Evolutionary conservation across 2,888 invertebrate species (phyloP), one percentile per base, ranked within the genome.

Genomic region (Dermolepida albohirtum): DNA sequence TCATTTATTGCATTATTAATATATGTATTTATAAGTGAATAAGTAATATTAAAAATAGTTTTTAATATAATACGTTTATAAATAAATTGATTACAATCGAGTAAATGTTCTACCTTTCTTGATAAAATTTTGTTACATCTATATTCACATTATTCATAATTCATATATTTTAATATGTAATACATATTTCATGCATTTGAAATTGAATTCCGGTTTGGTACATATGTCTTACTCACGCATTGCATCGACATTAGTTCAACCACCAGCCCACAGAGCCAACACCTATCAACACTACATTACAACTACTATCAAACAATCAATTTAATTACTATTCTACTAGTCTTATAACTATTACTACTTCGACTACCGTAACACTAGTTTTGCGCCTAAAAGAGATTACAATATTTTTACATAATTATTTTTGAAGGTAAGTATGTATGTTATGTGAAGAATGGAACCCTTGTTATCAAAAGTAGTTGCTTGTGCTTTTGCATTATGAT

Each of bases 281-380:
- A 44, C 44, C 10, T 7, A 12, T 27, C 29, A 47, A 8, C 5
- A 27, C 44, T 5, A 34, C 34, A 34, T 2, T 6, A 34, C 34
- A 8, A 34, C 34, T 8, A 59, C 44, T 27, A 44, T 44, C 22
- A 44, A 14, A 34, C 34, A 44, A 43, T 22, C 11, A 29, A 29
- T 12, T 14, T 27, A 12, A 27, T 43, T 10, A 11, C 22, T 55
- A 55, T 12, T 29, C 29, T 57, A 54, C 57, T 11, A n/a, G 29
- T 59, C 44, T 59, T 57, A 57, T 14, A 40, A 55, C 59, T 40
- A n/a, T 34, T 44, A 59, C 44, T 59, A 54, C 54, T 17, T n/a
- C 40, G 17, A 44, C 22, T 44, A 29, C 59, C 6, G 14, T 47
- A 59, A 59, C 59, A 59, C 59, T 59, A 44, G 59, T 59, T 59